Conservation (phyloP, 1,140 invertebrate species). For the Drosophila trapezifrons region DNA sequence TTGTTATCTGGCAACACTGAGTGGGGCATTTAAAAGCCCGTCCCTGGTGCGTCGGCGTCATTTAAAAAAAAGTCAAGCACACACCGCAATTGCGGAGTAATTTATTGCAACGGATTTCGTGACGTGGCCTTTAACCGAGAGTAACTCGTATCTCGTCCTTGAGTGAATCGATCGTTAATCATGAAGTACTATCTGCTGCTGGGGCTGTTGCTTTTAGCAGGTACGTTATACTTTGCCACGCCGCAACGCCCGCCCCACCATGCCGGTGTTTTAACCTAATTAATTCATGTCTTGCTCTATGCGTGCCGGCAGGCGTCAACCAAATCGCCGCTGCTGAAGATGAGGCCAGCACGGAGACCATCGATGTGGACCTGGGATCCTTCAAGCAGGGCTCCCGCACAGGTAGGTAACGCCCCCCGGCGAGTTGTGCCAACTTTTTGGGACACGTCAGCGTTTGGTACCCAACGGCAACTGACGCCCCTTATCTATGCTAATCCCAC, state of each 20-base stretch:
- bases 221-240: conserved; percentile 79
- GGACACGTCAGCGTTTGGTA: conserved; percentile 72
- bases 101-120: conserved; percentile 37
- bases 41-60: conserved; percentile 9
- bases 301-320: conserved; percentile 80
- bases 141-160: conserved; percentile 22
- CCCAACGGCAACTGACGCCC: conserved; percentile 36
- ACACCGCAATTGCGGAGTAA: conserved; percentile 24
- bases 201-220: conserved; percentile 85
- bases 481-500: conserved; percentile 13
- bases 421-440: conserved; percentile 2
- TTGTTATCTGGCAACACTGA: no score
- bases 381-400: conserved; percentile 93
- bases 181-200: conserved; percentile 86
- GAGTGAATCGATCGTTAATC: conserved; percentile 39
- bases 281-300: conserved; percentile 47
- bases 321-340: conserved; percentile 83
- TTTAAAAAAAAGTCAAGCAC: conserved; percentile 1
- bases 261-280: conserved; percentile 70
- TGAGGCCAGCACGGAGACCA: conserved; percentile 85
- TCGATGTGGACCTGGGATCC: conserved; percentile 91
- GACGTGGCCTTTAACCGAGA: conserved; percentile 68
- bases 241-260: conserved; percentile 17
- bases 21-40: conserved; percentile 13
- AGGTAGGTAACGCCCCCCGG: conserved; percentile 85